phyloP scores from a whole-genome alignment of 64 coral and sea anemone genomes.

The Anthopleura sola region DNA sequence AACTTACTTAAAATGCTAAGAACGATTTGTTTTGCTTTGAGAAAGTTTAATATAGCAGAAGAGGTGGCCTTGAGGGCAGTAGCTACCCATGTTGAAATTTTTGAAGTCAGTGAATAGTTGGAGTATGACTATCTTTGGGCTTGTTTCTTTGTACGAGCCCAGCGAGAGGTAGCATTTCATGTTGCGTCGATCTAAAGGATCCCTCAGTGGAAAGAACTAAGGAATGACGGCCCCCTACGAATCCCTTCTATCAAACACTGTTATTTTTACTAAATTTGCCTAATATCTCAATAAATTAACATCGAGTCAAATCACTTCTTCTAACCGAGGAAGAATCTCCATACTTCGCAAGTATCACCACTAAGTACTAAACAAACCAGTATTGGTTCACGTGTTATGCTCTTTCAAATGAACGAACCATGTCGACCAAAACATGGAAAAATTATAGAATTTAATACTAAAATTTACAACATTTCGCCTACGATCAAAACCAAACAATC shows the following conservation, averaged over 20 bases:
- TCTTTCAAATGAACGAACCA: neutral
- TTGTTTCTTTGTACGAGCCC: neutral
- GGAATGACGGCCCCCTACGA: neutral
- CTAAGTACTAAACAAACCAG: neutral
- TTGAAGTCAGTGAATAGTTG: neutral
- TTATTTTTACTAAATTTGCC: constrained; percentile 7
- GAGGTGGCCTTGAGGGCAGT: neutral
- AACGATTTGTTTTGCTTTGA: constrained; percentile 42
- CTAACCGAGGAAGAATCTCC: too few species aligned
- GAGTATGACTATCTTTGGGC: neutral
- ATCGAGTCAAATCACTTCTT: neutral
- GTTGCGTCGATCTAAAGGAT: neutral
- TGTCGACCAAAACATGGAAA: neutral
- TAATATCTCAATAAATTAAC: neutral
- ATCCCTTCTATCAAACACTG: neutral
- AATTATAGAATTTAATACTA: neutral
- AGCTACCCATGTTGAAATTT: neutral
- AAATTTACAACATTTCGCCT: neutral
- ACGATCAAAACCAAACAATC: constrained; percentile 17
- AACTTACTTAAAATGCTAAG: constrained; percentile 47
- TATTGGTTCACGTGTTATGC: neutral
- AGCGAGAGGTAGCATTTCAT: neutral
- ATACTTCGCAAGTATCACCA: neutral
- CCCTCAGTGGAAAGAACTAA: neutral
- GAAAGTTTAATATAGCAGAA: constrained; percentile 34